Base-by-base conservation (phyloP, 2,888 invertebrate species). In the Cephus sareptanus region DNA sequence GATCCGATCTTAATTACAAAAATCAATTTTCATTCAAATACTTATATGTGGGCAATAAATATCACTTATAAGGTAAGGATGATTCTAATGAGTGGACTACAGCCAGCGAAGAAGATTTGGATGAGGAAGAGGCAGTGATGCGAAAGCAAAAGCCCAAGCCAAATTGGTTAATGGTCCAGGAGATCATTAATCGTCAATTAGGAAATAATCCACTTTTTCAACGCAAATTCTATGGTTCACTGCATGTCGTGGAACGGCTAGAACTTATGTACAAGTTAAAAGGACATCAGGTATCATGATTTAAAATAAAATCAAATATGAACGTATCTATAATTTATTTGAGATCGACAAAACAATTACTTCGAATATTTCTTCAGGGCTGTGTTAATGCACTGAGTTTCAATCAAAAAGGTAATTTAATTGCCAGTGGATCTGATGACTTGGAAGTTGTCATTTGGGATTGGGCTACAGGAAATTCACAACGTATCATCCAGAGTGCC, bases 301-400 rank as follows among this genome's bases (percentile, higher is more conserved):
- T 56, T 9, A 56, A 56, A 23, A 56, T 56, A 23, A 56, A 23
- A 56, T 56, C 6, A 9, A 23, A 6, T 2, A 0, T 9, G 23
- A 56, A 56, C 2, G 9, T 56, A 56, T 56, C 23, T 40, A 15
- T 40, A 15, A 56, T 56, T 56, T 23, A 9, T 23, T 56, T 56
- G 2, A 23, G 56, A 56, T 9, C 56, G 23, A 9, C 23, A 23
- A 56, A 56, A 56, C 23, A 56, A 56, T 56, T 40, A 15, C 15
- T 23, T 56, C 0, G 9, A 56, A 31, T 76, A 33, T 33, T 68
- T 74, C 84, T 82, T 40, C 73, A 91, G 85, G 98, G 98, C 81
- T 98, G 98, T 93, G 98, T 98, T 4, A 98, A 98, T 92, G 95
- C 97, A 80, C 94, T 98, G 78, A 96, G 97, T 92, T 98, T 98